Conservation (phyloP, 2,888 invertebrate genomes). For the Lasioglossum lativentre region DNA sequence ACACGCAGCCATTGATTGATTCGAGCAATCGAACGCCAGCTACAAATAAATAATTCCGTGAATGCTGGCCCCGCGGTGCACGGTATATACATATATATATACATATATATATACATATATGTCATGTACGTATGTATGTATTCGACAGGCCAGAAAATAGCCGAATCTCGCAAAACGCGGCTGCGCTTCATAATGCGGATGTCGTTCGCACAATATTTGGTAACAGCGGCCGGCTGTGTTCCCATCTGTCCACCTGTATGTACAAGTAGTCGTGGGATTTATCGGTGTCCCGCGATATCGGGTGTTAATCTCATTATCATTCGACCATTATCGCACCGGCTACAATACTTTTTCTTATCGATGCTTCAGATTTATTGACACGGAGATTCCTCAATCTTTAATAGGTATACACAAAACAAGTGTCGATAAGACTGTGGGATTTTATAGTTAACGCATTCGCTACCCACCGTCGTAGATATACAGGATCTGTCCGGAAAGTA, state of each 20-base stretch:
- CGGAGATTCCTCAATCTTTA: not conserved
- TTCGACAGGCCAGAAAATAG: constrained; percentile 63
- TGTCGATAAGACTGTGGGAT: not conserved
- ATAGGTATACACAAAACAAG: not conserved
- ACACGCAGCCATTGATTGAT: constrained; percentile 68
- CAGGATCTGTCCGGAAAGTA: too few species aligned
- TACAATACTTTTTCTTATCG: not conserved
- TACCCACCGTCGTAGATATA: too few species aligned
- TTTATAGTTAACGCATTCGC: too few species aligned
- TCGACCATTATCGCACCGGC: not conserved
- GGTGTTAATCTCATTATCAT: constrained; percentile 6
- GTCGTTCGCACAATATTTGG: constrained; percentile 80
- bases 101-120: too few species aligned
- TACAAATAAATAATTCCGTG: constrained; percentile 69
- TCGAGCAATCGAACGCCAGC: constrained; percentile 64
- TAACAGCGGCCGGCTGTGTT: constrained; percentile 65
- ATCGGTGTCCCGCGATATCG: constrained; percentile 12
- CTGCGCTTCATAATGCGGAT: constrained; percentile 78
- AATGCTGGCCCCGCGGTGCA: constrained; percentile 26
- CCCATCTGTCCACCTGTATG: not conserved
- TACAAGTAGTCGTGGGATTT: constrained; percentile 15
- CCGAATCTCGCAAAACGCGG: constrained; percentile 60
- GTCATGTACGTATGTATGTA: not conserved
- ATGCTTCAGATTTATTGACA: not conserved
- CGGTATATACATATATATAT: not conserved